These are phyloP conservation scores for Calameuta filiformis DNA, from an alignment of 2,888 invertebrate genomes.

Conservation along the genomic window DNA sequence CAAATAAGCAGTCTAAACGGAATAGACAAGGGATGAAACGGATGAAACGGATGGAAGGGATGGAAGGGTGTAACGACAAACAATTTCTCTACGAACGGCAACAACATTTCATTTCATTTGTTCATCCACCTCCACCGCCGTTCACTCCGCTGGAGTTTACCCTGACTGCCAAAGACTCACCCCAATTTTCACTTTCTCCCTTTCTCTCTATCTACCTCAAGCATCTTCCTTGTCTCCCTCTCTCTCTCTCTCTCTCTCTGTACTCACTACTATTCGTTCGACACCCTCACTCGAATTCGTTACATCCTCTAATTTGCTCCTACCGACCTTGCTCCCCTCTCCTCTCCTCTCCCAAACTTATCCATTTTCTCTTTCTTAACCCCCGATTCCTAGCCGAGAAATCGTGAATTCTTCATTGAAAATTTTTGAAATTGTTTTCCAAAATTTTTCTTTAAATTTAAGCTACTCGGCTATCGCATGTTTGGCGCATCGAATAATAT, in stretches of 20 bases:
- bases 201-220: background rate
- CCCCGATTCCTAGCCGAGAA: slow-evolving; percentile 19
- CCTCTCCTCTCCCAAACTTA: slow-evolving; percentile 6
- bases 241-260: slow-evolving; percentile 1
- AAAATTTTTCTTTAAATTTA: background rate
- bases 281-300: slow-evolving; percentile 50
- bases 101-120: slow-evolving; percentile 64
- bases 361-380: slow-evolving; percentile 33
- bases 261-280: slow-evolving; percentile 31
- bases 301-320: slow-evolving; percentile 63
- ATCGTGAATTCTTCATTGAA: background rate
- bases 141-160: slow-evolving; percentile 24
- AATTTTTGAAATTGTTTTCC: background rate
- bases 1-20: slow-evolving; percentile 63
- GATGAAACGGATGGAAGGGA: slow-evolving; percentile 50
- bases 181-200: background rate
- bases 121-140: slow-evolving; percentile 48
- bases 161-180: background rate
- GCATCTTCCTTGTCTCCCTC: background rate
- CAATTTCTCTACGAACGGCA: slow-evolving; percentile 53
- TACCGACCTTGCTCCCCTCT: slow-evolving; percentile 40
- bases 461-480: background rate
- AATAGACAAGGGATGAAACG: slow-evolving; percentile 39
- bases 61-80: slow-evolving; percentile 61
- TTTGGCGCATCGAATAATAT: background rate